phyloP scores from a whole-genome alignment of 2,113 vertebrate species.

The Corythoichthys haematopterus region DNA sequence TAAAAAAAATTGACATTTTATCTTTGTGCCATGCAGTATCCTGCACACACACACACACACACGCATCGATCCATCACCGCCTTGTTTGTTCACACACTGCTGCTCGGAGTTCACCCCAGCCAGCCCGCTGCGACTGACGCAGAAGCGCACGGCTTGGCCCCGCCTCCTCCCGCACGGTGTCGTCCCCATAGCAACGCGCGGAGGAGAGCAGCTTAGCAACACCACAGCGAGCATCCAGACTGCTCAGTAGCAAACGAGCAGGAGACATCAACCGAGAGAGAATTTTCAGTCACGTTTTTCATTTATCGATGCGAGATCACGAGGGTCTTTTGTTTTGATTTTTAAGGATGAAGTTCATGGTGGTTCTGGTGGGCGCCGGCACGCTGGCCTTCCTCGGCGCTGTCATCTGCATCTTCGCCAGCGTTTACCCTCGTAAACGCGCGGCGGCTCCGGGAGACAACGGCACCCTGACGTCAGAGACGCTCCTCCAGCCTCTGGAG shows the following conservation, averaged over 20 bases:
- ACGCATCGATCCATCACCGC: conserved; percentile 24
- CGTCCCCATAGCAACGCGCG: conserved; percentile 67
- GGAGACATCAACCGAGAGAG: background rate
- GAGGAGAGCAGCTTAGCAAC: conserved; percentile 71
- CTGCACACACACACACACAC: background rate
- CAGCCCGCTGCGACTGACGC: conserved; percentile 39
- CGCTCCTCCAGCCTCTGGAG: conserved; percentile 52
- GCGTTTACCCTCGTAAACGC: conserved; percentile 82
- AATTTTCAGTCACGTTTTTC: background rate
- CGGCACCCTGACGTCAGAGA: conserved; percentile 69
- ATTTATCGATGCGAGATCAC: background rate
- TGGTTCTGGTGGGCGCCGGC: conserved; percentile 87
- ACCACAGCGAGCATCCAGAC: conserved; percentile 40
- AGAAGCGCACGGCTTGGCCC: conserved; percentile 40
- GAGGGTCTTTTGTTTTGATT: background rate
- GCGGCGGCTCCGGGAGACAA: conserved; percentile 69
- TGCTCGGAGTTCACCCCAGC: conserved; percentile 19
- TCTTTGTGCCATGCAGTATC: background rate
- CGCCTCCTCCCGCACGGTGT: conserved; percentile 33
- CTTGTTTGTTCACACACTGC: conserved; percentile 24
- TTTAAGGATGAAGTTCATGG: conserved; percentile 87
- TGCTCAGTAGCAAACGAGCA: conserved; percentile 22
- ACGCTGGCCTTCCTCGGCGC: conserved; percentile 89
- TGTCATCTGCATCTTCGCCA: conserved; percentile 93
- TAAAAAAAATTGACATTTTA: background rate